phyloP scores from a whole-genome alignment of 2,113 vertebrate species.

The Solenodon paradoxus region DNA sequence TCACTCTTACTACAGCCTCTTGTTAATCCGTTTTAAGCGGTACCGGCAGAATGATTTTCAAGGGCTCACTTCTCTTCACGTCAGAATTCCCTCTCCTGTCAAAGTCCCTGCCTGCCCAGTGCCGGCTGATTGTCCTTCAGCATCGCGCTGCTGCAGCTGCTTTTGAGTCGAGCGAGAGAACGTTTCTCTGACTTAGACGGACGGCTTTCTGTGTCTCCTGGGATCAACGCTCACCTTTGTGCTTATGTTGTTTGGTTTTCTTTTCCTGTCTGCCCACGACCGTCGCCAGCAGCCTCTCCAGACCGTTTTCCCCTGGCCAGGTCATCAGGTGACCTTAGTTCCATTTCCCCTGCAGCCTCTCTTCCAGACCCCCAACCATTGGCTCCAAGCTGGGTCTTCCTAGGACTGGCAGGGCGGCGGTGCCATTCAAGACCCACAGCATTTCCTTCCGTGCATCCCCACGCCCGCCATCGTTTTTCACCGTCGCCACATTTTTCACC shows the following conservation, averaged over 20 bases:
- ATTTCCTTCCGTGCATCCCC: rapidly evolving
- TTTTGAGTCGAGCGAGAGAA: not conserved
- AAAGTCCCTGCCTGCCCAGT: rapidly evolving
- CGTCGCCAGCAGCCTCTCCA: not conserved
- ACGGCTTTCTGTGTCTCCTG: not conserved
- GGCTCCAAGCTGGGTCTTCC: not conserved
- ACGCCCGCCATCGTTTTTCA: not conserved
- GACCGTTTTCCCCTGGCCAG: not conserved
- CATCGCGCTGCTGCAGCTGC: not conserved
- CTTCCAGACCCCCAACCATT: not conserved
- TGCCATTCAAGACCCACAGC: not conserved
- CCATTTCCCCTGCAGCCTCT: not conserved
- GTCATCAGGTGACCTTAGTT: no score
- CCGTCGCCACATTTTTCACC: not conserved
- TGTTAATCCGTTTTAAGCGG: rapidly evolving
- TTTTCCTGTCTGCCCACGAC: not conserved
- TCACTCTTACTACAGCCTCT: not conserved
- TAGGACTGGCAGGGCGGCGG: rapidly evolving
- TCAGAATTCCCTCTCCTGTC: not conserved
- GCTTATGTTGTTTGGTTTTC: not conserved
- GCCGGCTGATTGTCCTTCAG: rapidly evolving
- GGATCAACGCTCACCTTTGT: not conserved
- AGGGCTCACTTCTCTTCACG: not conserved
- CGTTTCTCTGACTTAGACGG: no score
- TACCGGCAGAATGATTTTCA: no score